Evolutionary conservation across 2,888 invertebrate genomes (phyloP).

Genomic region (Cistogaster globosa): DNA sequence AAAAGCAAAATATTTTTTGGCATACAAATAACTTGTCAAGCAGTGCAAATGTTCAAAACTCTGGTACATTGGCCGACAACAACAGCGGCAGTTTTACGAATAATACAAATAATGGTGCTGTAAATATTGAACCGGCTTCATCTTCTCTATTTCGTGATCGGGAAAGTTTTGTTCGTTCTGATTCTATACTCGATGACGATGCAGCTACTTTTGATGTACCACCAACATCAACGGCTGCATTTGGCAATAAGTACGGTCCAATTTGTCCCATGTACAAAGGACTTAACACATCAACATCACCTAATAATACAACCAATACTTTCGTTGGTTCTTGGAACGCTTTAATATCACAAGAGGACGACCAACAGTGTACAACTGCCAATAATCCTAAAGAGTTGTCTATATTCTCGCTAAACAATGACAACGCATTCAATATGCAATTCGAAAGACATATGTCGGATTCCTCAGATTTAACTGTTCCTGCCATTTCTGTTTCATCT

Average conservation of each 20-base stretch:
- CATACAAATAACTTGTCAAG: slow-evolving; percentile 51
- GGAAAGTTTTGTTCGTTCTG: slow-evolving; percentile 83
- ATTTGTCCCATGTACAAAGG: slow-evolving; percentile 84
- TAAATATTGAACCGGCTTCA: slow-evolving; percentile 70
- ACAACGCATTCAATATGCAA: slow-evolving; percentile 57
- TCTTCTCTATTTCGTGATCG: slow-evolving; percentile 72
- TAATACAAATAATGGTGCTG: slow-evolving; percentile 17
- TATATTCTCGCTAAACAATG: slow-evolving; percentile 69
- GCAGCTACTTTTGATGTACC: slow-evolving; percentile 86
- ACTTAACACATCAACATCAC: slow-evolving; percentile 56
- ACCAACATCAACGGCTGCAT: slow-evolving; percentile 79
- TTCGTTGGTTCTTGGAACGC: slow-evolving; percentile 75
- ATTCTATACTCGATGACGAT: slow-evolving; percentile 86
- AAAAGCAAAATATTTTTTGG: slow-evolving; percentile 69
- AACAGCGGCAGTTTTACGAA: slow-evolving; percentile 16
- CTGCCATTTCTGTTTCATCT: slow-evolving; percentile 53
- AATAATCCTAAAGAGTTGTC: slow-evolving; percentile 70
- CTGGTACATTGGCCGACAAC: slow-evolving; percentile 23
- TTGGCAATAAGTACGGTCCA: slow-evolving; percentile 87
- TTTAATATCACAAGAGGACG: slow-evolving; percentile 69
- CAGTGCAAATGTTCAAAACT: slow-evolving; percentile 41
- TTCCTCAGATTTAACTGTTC: slow-evolving; percentile 44
- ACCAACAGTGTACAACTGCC: slow-evolving; percentile 41
- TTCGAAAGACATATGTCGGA: slow-evolving; percentile 59
- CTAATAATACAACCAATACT: slow-evolving; percentile 69